These are phyloP conservation scores for Gryllus longicercus DNA, from an alignment of 2,888 invertebrate genomes.

Conservation along the genomic window DNA sequence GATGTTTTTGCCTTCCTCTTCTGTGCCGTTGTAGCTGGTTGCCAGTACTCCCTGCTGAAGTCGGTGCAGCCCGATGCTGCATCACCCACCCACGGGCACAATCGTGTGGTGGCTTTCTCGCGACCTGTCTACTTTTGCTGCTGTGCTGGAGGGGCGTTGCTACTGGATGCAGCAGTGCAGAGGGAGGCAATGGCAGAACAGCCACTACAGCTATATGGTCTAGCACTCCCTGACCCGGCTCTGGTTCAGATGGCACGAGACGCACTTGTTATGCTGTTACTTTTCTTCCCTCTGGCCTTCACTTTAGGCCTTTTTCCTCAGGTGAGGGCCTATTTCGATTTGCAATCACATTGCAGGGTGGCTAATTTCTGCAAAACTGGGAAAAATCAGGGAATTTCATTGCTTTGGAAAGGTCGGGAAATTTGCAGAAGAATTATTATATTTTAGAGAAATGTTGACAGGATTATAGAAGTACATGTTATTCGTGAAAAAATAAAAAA, in stretches of 20 bases:
- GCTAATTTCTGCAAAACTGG: too few relatives aligned
- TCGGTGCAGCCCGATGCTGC: slow-evolving; percentile 97
- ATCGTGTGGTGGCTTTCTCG: slow-evolving; percentile 78
- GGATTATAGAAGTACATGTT: too few relatives aligned
- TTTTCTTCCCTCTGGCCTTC: slow-evolving; percentile 91
- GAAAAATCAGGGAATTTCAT: too few relatives aligned
- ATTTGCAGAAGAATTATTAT: too few relatives aligned
- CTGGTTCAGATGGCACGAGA: slow-evolving; percentile 67
- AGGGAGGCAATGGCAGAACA: slow-evolving; percentile 46
- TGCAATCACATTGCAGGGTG: too few relatives aligned
- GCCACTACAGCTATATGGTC: slow-evolving; percentile 49
- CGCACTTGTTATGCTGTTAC: slow-evolving; percentile 71
- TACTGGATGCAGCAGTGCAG: slow-evolving; percentile 47
- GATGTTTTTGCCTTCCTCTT: slow-evolving; percentile 92
- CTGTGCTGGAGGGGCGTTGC: slow-evolving; percentile 47
- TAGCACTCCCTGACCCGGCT: slow-evolving; percentile 56
- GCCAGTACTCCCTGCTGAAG: slow-evolving; percentile 94
- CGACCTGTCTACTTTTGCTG: slow-evolving; percentile 91
- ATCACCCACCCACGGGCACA: slow-evolving; percentile 94
- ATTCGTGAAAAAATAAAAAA: too few relatives aligned
- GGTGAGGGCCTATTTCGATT: slow-evolving; percentile 58
- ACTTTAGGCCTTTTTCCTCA: slow-evolving; percentile 95
- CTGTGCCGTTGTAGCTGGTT: slow-evolving; percentile 96
- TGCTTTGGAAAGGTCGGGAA: too few relatives aligned
- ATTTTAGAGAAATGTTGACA: too few relatives aligned